These are phyloP conservation scores for Coregonus clupeaformis DNA, from an alignment of 2,113 vertebrate species.

Conservation along the genomic window DNA sequence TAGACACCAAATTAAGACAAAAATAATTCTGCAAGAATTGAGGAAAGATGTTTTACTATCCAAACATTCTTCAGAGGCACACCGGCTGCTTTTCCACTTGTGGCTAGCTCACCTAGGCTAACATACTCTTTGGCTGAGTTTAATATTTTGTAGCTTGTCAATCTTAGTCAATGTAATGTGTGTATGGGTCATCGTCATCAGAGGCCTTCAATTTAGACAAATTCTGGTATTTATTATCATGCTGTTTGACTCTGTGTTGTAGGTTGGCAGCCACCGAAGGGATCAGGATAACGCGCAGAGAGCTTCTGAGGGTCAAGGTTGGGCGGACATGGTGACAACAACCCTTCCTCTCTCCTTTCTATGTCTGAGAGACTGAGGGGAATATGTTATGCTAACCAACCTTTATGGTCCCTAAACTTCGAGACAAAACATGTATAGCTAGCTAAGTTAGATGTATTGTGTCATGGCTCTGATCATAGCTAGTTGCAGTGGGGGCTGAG, in stretches of 20 bases:
- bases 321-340: constrained; percentile 78
- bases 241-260: background rate
- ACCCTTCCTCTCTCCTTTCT: background rate
- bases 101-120: background rate
- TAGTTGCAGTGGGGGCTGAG: too few species aligned
- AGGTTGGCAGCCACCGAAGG: constrained; percentile 86
- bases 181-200: background rate
- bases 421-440: too few species aligned
- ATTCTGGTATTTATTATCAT: background rate
- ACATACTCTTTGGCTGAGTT: background rate
- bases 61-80: constrained; percentile 76
- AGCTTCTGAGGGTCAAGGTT: constrained; percentile 82
- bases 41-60: constrained; percentile 84
- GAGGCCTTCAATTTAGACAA: background rate
- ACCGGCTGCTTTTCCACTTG: constrained; percentile 83
- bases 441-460: too few species aligned
- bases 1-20: too few species aligned
- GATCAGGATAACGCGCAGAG: constrained; percentile 73
- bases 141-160: background rate
- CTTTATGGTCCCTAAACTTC: too few species aligned
- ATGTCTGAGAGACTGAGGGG: too few species aligned
- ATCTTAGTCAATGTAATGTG: background rate
- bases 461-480: too few species aligned
- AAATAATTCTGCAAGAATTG: too few species aligned
- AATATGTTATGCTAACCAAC: too few species aligned